phyloP scores from a whole-genome alignment of 1,140 invertebrate genomes.

The Araneus ventricosus region DNA sequence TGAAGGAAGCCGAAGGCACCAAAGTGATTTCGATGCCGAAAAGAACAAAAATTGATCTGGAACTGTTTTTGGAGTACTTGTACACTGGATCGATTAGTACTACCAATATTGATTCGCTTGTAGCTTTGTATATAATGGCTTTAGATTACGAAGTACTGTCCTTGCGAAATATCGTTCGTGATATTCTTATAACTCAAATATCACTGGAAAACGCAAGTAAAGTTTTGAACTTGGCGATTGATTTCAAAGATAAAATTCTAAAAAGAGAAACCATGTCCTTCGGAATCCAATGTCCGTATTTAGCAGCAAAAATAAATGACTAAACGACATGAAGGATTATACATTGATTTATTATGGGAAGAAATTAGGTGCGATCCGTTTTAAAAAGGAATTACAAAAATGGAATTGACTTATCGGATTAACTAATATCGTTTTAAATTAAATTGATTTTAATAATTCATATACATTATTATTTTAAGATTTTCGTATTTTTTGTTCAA shows the following conservation, averaged over 20 bases:
- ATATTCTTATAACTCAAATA: neutral
- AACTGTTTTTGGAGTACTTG: neutral
- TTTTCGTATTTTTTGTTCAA: too few relatives aligned
- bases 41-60: neutral
- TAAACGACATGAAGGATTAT: too few relatives aligned
- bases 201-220: neutral
- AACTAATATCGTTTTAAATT: too few relatives aligned
- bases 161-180: neutral
- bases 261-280: neutral
- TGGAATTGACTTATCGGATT: too few relatives aligned
- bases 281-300: too few relatives aligned
- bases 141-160: neutral
- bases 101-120: neutral
- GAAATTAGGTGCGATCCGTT: too few relatives aligned
- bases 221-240: neutral
- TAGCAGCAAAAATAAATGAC: too few relatives aligned
- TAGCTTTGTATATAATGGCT: neutral
- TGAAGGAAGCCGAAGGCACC: neutral
- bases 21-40: neutral
- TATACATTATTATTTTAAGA: too few relatives aligned
- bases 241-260: neutral
- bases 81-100: neutral
- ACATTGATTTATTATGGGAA: too few relatives aligned
- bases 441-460: too few relatives aligned
- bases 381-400: too few relatives aligned